Percentiles rank a stretch among this genome's conserved stretches.
These are phyloP conservation scores for Echiichthys vipera DNA, from an alignment of 2,797 vertebrate genomes.

Conservation along the genomic window DNA sequence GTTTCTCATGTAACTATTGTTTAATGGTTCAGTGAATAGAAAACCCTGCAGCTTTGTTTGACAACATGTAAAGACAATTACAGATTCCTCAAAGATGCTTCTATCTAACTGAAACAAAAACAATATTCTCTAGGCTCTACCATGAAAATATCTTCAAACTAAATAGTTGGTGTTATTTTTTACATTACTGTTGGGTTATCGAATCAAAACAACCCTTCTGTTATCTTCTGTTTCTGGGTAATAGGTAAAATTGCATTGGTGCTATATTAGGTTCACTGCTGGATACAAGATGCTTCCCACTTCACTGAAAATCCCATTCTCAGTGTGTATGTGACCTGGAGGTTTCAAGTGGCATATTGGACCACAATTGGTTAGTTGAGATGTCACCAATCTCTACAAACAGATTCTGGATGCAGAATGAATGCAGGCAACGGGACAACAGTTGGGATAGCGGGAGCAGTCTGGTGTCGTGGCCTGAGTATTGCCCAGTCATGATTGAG, in stretches of 20 bases:
- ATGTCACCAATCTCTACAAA: constrained; percentile 3
- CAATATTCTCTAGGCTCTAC: not conserved
- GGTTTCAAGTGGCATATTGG: not conserved
- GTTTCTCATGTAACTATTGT: not conserved
- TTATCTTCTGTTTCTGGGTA: no score
- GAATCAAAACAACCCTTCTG: not conserved
- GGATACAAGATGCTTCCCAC: not conserved
- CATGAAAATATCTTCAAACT: not conserved
- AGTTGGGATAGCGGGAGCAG: no score
- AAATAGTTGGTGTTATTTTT: not conserved
- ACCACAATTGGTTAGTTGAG: not conserved
- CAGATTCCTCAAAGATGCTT: not conserved
- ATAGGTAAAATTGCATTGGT: not conserved
- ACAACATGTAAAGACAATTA: not conserved
- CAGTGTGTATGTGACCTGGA: not conserved
- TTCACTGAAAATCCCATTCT: not conserved
- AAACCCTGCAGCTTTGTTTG: not conserved
- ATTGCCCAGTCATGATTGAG: no score
- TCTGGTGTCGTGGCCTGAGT: no score
- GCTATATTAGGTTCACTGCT: no score
- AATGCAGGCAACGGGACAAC: no score
- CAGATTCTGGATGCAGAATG: no score
- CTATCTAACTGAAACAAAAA: not conserved
- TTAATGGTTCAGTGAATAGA: constrained; percentile 18
- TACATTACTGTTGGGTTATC: not conserved